Evolutionary conservation across 1,140 invertebrate genomes (phyloP), one percentile per base, ranked within the genome.

Genomic region (Drosophila tani): DNA sequence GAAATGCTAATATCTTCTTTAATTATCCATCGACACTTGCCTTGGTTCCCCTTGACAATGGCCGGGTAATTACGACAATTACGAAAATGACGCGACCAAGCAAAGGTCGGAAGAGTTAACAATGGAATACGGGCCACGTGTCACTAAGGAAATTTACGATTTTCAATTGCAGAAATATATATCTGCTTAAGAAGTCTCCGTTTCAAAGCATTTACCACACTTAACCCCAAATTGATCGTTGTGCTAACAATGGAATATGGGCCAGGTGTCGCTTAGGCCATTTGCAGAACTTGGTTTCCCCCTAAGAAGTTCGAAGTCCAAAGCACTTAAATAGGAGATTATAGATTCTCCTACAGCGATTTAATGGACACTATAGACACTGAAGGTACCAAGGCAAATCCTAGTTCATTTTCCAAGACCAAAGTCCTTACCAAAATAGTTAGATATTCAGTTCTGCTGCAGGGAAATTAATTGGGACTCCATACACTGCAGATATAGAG

Each of bases 51-150:
- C 69, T 29, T 35, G 11, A 38, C 27, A 49, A 14, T 40, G 57
- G 15, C 32, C 55, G 32, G 14, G 15, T 75, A 75, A 75, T 75
- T 75, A 50, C 71, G 15, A 73, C 57, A 77, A 77, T 77, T 77
- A 62, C 24, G 35, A 15, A 58, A 51, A 63, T 19, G 35, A 32
- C 35, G 45, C 27, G 24, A 51, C n/a, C 40, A 27, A 21, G 38
- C 45, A 73, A 50, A 71, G 21, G 53, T 41, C 27, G 17, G 7
- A 27, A 12, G 21, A 35, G 17, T 19, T 65, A 60, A 75, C 41
- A 67, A 83, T 88, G 83, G 71, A 87, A 88, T 70, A 70, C 43
- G 41, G 15, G 55, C 56, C 83, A 87, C 84, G 71, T 88, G 83
- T 70, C 62, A 53, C 46, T 49, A 24, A 70, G 63, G 50, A 66